Conservation (phyloP, 2,888 invertebrate genomes). For the Argyresthia albistria region DNA sequence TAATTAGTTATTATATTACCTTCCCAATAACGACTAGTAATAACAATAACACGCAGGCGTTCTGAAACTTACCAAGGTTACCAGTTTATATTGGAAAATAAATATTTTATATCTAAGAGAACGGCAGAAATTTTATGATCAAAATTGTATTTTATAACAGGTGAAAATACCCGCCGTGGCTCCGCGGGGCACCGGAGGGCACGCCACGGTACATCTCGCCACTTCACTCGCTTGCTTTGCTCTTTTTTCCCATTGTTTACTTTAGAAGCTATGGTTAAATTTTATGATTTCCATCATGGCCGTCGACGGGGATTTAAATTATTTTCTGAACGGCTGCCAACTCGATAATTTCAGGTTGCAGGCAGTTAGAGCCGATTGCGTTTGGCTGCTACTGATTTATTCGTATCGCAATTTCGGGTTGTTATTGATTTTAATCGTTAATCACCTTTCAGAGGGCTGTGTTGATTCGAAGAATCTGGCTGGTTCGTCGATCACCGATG, state of each 20-base stretch:
- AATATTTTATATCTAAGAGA: no score
- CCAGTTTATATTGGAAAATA: no score
- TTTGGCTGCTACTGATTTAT: slow-evolving; percentile 48
- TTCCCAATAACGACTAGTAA: no score
- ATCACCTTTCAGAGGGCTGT: not conserved
- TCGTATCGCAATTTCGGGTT: slow-evolving; percentile 32
- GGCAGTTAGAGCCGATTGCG: slow-evolving; percentile 31
- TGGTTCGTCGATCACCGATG: no score
- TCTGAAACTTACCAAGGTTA: not conserved
- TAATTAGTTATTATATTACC: slow-evolving; percentile 45
- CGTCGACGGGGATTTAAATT: slow-evolving; percentile 44
- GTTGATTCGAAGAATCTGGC: not conserved
- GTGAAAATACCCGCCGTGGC: slow-evolving; percentile 27
- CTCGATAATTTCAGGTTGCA: slow-evolving; percentile 44
- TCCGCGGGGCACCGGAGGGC: slow-evolving; percentile 23
- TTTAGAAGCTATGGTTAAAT: slow-evolving; percentile 56
- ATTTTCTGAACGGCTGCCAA: slow-evolving; percentile 60
- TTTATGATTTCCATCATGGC: slow-evolving; percentile 63
- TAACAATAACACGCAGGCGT: not conserved
- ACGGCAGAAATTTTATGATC: slow-evolving; percentile 24
- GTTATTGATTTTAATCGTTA: slow-evolving; percentile 1
- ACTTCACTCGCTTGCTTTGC: slow-evolving; percentile 29
- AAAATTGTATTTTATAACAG: slow-evolving; percentile 17
- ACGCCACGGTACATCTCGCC: slow-evolving; percentile 31
- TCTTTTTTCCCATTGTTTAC: slow-evolving; percentile 68